Evolutionary conservation across 2,888 invertebrate genomes (phyloP).

Genomic region (Drosophila antonietae): DNA sequence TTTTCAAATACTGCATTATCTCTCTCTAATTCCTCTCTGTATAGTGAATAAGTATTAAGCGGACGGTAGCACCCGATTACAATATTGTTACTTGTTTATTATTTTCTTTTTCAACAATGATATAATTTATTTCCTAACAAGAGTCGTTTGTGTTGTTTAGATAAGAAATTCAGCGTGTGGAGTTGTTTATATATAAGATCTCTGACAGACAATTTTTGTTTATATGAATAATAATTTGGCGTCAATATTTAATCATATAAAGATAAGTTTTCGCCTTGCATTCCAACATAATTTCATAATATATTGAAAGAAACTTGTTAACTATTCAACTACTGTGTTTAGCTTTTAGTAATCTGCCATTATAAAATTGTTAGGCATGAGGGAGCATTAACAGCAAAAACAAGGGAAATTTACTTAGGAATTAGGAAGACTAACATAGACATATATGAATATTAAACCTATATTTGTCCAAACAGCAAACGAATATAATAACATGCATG

Average conservation of each 20-base stretch:
- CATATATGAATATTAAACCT: not conserved
- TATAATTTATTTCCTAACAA: not conserved
- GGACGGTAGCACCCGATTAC: too few species aligned
- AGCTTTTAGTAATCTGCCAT: not conserved
- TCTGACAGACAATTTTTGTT: not conserved
- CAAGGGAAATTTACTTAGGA: not conserved
- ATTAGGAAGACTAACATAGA: not conserved
- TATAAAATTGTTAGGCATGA: not conserved
- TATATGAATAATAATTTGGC: not conserved
- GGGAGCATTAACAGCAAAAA: not conserved
- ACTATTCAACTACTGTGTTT: not conserved
- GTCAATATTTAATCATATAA: not conserved
- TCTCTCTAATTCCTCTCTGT: not conserved
- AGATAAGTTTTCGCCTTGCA: not conserved
- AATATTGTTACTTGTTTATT: not conserved
- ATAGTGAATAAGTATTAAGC: not conserved
- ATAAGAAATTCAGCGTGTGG: not conserved
- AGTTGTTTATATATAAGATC: not conserved
- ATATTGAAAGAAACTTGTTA: constrained; percentile 10
- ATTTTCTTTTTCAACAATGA: not conserved
- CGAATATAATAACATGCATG: too few species aligned
- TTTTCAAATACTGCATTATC: too few species aligned
- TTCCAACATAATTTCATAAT: constrained; percentile 18
- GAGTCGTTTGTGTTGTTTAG: not conserved
- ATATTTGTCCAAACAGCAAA: not conserved